Evolutionary conservation across 2,797 vertebrate genomes (phyloP).

Genomic region (Coregonus ussuriensis): DNA sequence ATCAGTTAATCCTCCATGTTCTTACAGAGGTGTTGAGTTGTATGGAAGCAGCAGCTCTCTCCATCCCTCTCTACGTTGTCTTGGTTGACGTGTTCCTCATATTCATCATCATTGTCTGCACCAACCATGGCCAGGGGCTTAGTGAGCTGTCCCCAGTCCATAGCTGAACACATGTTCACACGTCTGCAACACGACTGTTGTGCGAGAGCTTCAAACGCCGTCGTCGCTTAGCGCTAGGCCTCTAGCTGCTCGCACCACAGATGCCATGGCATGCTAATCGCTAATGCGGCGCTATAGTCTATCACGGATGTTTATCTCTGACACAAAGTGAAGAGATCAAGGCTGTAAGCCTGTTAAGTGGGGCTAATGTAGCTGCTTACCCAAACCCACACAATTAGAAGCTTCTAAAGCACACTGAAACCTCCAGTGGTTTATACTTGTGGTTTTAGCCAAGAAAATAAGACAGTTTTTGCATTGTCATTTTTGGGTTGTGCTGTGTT

Average conservation of each 20-base stretch:
- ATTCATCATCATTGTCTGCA: background rate
- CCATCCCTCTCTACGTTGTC: background rate
- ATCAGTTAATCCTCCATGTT: constrained; percentile 30
- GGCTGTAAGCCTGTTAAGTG: background rate
- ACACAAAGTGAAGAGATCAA: background rate
- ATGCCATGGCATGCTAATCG: background rate
- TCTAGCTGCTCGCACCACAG: background rate
- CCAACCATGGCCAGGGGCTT: constrained; percentile 1
- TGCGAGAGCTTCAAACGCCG: constrained; percentile 13
- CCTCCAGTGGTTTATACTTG: background rate
- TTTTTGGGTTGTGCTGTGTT: background rate
- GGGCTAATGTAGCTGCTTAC: background rate
- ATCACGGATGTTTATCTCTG: background rate
- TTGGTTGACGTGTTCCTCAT: background rate
- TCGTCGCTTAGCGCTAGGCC: background rate
- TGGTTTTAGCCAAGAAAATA: background rate
- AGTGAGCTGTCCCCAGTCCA: constrained; percentile 2
- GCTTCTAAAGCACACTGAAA: background rate
- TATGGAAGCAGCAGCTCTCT: background rate
- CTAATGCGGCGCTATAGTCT: background rate
- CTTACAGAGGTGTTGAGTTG: constrained; percentile 29
- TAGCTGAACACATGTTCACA: constrained; percentile 31
- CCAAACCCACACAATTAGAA: background rate
- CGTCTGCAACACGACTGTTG: constrained; percentile 8
- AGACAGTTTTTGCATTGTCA: background rate